Conservation (phyloP, 2,888 invertebrate species). For the Hylaea fasciaria region DNA sequence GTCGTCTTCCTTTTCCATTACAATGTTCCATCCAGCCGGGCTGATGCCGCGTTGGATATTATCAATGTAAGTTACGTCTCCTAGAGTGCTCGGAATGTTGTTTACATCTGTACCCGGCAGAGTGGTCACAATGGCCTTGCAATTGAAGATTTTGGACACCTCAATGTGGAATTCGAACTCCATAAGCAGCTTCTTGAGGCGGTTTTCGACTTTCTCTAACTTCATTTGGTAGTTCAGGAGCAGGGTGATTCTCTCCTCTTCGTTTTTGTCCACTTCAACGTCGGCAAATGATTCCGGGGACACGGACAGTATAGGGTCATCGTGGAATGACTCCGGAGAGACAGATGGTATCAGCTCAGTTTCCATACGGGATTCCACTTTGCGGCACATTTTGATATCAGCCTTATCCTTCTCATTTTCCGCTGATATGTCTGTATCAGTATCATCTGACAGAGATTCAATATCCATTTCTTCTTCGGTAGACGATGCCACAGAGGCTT, state of each 20-base stretch:
- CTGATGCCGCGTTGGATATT: slow-evolving; percentile 53
- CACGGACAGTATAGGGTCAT: slow-evolving; percentile 53
- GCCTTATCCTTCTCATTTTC: slow-evolving; percentile 48
- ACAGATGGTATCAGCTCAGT: too few species aligned
- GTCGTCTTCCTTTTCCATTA: slow-evolving; percentile 68
- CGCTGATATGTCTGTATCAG: slow-evolving; percentile 63
- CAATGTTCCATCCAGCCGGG: slow-evolving; percentile 69
- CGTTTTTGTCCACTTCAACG: slow-evolving; percentile 70
- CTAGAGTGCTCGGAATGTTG: slow-evolving; percentile 52
- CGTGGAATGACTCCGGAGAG: too few species aligned
- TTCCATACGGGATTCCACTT: slow-evolving; percentile 58
- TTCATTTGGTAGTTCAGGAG: slow-evolving; percentile 67
- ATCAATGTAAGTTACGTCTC: slow-evolving; percentile 53
- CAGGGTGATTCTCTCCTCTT: slow-evolving; percentile 64
- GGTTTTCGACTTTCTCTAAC: slow-evolving; percentile 66
- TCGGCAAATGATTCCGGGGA: slow-evolving; percentile 74
- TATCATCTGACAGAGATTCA: slow-evolving; percentile 68
- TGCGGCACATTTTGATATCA: slow-evolving; percentile 71
- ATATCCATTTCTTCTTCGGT: slow-evolving; percentile 66
- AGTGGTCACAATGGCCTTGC: slow-evolving; percentile 56
- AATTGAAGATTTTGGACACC: slow-evolving; percentile 72
- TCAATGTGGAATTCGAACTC: slow-evolving; percentile 78
- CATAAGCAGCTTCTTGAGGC: slow-evolving; percentile 64
- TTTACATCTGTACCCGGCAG: slow-evolving; percentile 52
- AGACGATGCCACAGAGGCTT: slow-evolving; percentile 57